phyloP scores from a whole-genome alignment of 2,113 vertebrate species.

The Rhodinocichla rosea region DNA sequence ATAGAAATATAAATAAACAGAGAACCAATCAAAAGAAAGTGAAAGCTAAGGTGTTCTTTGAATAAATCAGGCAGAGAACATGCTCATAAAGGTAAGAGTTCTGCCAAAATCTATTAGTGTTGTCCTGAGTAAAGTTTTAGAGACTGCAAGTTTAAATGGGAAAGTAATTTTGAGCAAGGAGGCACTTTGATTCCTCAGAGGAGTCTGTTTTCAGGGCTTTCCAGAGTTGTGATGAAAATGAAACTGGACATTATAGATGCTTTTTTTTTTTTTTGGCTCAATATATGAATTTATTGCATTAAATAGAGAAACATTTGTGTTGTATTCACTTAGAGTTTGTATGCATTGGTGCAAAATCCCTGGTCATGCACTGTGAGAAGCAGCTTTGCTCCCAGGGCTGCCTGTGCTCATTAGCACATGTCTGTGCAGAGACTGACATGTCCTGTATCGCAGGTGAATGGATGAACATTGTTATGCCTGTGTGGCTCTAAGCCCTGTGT shows the following conservation, averaged over 20 bases:
- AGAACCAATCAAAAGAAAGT: neutral
- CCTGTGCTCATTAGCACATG: neutral
- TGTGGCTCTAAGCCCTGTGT: neutral
- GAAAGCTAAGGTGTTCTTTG: neutral
- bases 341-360: neutral
- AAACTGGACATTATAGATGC: neutral
- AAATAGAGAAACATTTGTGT: neutral
- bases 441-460: neutral
- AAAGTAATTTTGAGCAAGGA: neutral
- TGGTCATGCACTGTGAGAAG: accelerated
- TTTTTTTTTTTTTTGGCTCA: neutral
- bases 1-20: neutral
- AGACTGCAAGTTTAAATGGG: neutral
- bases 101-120: neutral
- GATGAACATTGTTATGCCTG: neutral
- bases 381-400: neutral
- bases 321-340: neutral
- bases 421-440: neutral
- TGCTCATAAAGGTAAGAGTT: neutral
- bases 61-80: neutral
- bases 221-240: neutral
- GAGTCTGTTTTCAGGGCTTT: neutral
- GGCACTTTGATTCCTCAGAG: neutral
- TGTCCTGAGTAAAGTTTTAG: neutral
- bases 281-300: neutral